Percentiles rank a stretch among this genome's conserved stretches.
phyloP scores from a whole-genome alignment of 2,888 invertebrate species.

The Acleris cristana region DNA sequence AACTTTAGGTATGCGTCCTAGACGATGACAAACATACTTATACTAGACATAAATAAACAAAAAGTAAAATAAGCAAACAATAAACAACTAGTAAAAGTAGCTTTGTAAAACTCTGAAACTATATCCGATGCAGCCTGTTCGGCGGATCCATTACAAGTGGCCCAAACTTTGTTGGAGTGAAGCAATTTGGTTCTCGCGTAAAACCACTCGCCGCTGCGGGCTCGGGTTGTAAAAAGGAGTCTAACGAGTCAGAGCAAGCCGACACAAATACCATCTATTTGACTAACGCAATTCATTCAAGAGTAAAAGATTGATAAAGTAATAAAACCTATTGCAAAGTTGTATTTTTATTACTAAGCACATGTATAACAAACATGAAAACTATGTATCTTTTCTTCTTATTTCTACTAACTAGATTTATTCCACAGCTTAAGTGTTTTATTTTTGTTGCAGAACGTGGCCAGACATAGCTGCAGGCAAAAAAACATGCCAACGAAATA shows the following conservation, averaged over 20 bases:
- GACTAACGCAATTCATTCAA: slow-evolving; percentile 19
- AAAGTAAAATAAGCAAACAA: too few relatives aligned
- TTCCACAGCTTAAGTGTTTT: slow-evolving; percentile 26
- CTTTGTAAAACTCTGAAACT: slow-evolving; percentile 1
- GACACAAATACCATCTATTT: slow-evolving; percentile 27
- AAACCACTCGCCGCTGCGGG: slow-evolving; percentile 8
- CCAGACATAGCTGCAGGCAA: slow-evolving; percentile 49
- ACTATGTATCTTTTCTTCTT: too few relatives aligned
- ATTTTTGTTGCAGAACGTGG: slow-evolving; percentile 68
- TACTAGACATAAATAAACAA: too few relatives aligned
- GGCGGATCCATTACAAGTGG: slow-evolving; percentile 18
- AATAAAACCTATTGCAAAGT: neutral
- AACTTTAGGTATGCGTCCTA: too few relatives aligned
- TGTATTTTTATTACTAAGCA: slow-evolving; percentile 9
- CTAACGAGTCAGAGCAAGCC: slow-evolving; percentile 18
- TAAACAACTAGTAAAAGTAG: too few relatives aligned
- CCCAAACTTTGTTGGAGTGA: slow-evolving; percentile 6
- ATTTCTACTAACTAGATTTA: too few relatives aligned
- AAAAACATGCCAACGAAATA: slow-evolving; percentile 70
- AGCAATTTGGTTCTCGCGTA: slow-evolving; percentile 19
- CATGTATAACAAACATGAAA: too few relatives aligned
- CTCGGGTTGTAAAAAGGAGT: slow-evolving; percentile 15
- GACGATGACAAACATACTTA: too few relatives aligned
- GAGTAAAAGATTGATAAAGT: slow-evolving; percentile 18
- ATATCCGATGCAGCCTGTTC: slow-evolving; percentile 9